Evolutionary conservation across 2,888 invertebrate species (phyloP).

Genomic region (Scaptomyza tumidula): DNA sequence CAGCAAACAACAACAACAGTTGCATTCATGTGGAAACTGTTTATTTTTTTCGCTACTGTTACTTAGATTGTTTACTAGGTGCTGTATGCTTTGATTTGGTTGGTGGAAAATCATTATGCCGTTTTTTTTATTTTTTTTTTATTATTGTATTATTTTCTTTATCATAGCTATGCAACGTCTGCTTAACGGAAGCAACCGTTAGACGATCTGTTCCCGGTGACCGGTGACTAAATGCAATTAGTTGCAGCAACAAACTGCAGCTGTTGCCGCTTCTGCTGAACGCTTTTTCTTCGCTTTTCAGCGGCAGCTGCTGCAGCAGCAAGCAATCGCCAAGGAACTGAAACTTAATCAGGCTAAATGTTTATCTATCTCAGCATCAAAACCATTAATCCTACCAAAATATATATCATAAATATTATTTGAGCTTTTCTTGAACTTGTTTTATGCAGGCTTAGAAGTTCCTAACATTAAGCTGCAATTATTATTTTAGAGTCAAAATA

Average conservation of each 20-base stretch:
- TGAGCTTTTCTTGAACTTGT: too few relatives aligned
- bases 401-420: neutral
- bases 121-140: conserved; percentile 31
- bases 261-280: conserved; percentile 45
- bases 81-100: conserved; percentile 72
- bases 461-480: too few relatives aligned
- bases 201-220: conserved; percentile 67
- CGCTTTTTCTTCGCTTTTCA: conserved; percentile 60
- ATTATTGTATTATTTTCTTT: neutral
- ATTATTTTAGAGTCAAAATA: too few relatives aligned
- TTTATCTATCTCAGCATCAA: conserved; percentile 23
- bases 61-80: conserved; percentile 49
- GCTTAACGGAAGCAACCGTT: conserved; percentile 77
- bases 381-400: conserved; percentile 25
- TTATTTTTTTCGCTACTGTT: conserved; percentile 56
- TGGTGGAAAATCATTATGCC: conserved; percentile 59
- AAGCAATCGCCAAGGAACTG: conserved; percentile 31
- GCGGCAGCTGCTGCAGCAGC: conserved; percentile 27
- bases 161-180: conserved; percentile 49
- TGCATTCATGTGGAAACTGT: conserved; percentile 62
- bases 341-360: conserved; percentile 59
- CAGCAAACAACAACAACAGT: conserved; percentile 40
- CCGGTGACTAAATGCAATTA: conserved; percentile 75
- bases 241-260: conserved; percentile 77
- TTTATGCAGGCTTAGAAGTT: too few relatives aligned